These are phyloP conservation scores for Pinctada fucata DNA, from an alignment of 2,888 invertebrate genomes.

Conservation along the genomic window DNA sequence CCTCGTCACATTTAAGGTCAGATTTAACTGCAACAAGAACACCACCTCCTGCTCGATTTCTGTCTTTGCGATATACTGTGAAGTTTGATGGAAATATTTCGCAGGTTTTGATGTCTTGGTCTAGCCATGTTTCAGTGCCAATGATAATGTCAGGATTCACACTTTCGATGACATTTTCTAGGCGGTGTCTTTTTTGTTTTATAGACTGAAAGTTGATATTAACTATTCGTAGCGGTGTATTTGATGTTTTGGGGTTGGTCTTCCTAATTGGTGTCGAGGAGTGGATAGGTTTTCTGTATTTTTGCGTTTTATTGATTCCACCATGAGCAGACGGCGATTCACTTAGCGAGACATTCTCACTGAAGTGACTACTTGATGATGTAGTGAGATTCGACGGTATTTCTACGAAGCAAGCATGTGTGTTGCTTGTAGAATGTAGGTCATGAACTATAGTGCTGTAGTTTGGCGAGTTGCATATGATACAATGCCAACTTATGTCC, in stretches of 20 bases:
- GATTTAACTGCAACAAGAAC: slow-evolving; percentile 7
- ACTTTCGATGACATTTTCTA: slow-evolving; percentile 2
- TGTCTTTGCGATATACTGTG: slow-evolving; percentile 6
- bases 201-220: slow-evolving; percentile 4
- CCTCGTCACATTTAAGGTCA: slow-evolving; percentile 15
- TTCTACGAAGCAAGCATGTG: too few relatives aligned
- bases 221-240: not conserved
- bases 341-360: too few relatives aligned
- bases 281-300: not conserved
- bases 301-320: too few relatives aligned
- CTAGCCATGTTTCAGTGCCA: slow-evolving; percentile 4
- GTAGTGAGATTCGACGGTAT: too few relatives aligned
- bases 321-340: too few relatives aligned
- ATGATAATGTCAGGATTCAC: slow-evolving; percentile 5
- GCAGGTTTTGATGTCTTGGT: not conserved
- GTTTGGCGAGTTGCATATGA: not conserved
- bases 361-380: too few relatives aligned
- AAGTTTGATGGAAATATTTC: not conserved
- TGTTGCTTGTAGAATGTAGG: not conserved
- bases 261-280: not conserved
- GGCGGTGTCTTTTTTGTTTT: not conserved
- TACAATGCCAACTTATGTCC: not conserved
- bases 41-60: not conserved
- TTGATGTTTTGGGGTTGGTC: not conserved
- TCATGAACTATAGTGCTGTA: not conserved